Conservation (phyloP, 1,140 invertebrate genomes). For the Coelopa frigida region DNA sequence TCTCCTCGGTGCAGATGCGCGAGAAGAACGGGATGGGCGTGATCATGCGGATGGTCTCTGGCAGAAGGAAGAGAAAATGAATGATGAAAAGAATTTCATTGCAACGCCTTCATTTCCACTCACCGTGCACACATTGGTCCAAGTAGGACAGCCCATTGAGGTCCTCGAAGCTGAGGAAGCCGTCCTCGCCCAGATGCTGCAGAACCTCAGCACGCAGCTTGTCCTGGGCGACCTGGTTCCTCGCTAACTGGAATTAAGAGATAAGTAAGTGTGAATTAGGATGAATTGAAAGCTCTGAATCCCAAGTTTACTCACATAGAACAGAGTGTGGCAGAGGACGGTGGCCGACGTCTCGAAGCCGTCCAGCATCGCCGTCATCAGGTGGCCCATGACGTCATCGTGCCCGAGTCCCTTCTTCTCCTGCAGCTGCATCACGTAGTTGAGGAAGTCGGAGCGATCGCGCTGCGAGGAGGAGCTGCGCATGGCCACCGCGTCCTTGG, state of each 20-base stretch:
- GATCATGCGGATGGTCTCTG: constrained; percentile 34
- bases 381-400: constrained; percentile 53
- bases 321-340: constrained; percentile 28
- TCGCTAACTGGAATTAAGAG: constrained; percentile 22
- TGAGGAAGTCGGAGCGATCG: constrained; percentile 37
- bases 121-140: constrained; percentile 36
- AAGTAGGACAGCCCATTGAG: constrained; percentile 26
- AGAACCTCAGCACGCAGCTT: constrained; percentile 39
- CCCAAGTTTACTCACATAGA: constrained; percentile 31
- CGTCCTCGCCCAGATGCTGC: constrained; percentile 3
- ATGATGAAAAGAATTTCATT: background rate
- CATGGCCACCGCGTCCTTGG: constrained; percentile 29
- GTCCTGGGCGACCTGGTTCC: constrained; percentile 20
- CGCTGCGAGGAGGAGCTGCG: constrained; percentile 19
- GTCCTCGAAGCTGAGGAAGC: constrained; percentile 20
- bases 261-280: background rate
- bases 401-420: constrained; percentile 46
- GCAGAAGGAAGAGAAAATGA: background rate
- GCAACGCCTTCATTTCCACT: background rate
- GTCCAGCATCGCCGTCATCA: constrained; percentile 50
- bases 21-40: constrained; percentile 34
- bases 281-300: no score
- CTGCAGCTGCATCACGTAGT: constrained; percentile 38
- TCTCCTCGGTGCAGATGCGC: constrained; percentile 29
- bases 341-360: constrained; percentile 53